Evolutionary conservation across 92 coral and sea anemone species (phyloP).

Genomic region (Siderastrea siderea): DNA sequence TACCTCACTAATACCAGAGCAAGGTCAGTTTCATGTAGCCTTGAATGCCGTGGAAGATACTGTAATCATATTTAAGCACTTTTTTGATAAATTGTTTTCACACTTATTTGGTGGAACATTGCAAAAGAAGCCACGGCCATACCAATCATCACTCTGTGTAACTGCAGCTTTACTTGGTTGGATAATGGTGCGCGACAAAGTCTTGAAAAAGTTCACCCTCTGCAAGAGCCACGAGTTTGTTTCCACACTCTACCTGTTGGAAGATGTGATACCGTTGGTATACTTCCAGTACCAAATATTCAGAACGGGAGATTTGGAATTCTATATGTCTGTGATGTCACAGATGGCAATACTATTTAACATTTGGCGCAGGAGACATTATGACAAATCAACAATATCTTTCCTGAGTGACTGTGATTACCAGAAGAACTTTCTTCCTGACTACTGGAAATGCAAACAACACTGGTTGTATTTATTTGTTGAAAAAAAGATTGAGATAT

Average conservation of each 20-base stretch:
- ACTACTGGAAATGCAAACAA: conserved; percentile 46
- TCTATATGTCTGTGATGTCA: conserved; percentile 57
- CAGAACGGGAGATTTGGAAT: conserved; percentile 43
- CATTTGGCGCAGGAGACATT: conserved; percentile 64
- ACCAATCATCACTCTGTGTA: conserved; percentile 48
- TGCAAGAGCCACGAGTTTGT: conserved; percentile 65
- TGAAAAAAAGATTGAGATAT: conserved; percentile 67
- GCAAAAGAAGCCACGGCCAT: conserved; percentile 54
- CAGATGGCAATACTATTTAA: conserved; percentile 50
- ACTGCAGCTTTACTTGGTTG: conserved; percentile 69
- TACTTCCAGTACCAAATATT: conserved; percentile 66
- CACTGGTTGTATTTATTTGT: conserved; percentile 54
- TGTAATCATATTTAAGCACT: conserved; percentile 26
- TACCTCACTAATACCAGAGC: conserved; percentile 34
- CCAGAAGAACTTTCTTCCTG: conserved; percentile 45
- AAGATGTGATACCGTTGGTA: conserved; percentile 67
- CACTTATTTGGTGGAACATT: conserved; percentile 53
- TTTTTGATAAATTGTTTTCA: conserved; percentile 56
- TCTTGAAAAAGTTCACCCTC: conserved; percentile 29
- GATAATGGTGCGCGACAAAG: conserved; percentile 60
- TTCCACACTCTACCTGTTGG: conserved; percentile 49
- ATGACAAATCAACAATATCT: conserved; percentile 71
- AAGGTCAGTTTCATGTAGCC: conserved; percentile 55
- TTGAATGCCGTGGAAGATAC: conserved; percentile 53
- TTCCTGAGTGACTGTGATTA: conserved; percentile 62